Percentiles rank a stretch among this genome's conserved stretches.
Conservation (phyloP, 2,888 invertebrate species). For the Halocaridina rubra region DNA sequence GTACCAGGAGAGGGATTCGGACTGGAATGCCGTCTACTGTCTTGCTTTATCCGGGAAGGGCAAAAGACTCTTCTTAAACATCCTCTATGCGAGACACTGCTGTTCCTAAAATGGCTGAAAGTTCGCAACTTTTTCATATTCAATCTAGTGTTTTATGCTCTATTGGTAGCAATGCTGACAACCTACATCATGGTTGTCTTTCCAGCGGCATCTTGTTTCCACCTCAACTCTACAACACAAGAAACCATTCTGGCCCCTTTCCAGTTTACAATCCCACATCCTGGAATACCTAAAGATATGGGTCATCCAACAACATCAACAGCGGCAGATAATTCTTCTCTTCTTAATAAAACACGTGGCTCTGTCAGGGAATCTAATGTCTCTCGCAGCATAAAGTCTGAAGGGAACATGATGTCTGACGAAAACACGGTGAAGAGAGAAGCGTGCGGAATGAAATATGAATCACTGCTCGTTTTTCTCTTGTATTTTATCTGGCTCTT, state of each 20-base stretch:
- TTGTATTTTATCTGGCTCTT: constrained; percentile 42
- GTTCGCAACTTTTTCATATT: constrained; percentile 85
- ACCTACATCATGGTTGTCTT: constrained; percentile 56
- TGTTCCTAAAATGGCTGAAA: constrained; percentile 84
- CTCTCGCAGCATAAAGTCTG: background rate
- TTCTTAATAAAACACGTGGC: background rate
- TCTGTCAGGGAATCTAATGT: background rate
- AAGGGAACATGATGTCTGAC: background rate
- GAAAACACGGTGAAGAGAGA: background rate
- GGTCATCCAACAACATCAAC: background rate
- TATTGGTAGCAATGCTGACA: constrained; percentile 58
- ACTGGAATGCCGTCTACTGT: constrained; percentile 75
- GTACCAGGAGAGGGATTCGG: constrained; percentile 77
- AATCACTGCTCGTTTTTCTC: constrained; percentile 11
- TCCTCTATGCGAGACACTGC: constrained; percentile 85
- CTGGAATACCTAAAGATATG: background rate
- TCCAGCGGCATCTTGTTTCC: constrained; percentile 35
- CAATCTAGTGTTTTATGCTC: constrained; percentile 78
- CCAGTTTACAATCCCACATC: background rate
- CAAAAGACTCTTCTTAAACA: constrained; percentile 83
- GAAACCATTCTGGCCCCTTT: constrained; percentile 27
- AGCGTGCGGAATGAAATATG: constrained; percentile 21
- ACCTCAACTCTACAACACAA: constrained; percentile 36
- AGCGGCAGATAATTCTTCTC: background rate
- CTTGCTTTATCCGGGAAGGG: constrained; percentile 83